Conservation (phyloP, 2,888 invertebrate genomes). For the Drosophila diplacantha region DNA sequence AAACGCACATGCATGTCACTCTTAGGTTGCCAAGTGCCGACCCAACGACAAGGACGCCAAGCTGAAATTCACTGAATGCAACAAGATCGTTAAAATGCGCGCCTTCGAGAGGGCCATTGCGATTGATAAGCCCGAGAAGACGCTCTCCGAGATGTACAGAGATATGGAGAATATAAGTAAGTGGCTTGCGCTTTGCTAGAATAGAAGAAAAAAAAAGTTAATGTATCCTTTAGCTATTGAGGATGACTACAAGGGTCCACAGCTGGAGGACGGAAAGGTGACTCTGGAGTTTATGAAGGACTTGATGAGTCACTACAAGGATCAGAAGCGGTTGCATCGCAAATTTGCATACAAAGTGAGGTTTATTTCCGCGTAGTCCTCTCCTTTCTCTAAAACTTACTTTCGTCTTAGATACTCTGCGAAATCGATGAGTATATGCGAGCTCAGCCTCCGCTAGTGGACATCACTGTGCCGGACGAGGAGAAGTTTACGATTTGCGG, state of each 20-base stretch:
- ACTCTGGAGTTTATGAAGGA: constrained; percentile 92
- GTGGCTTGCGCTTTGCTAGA: constrained; percentile 1
- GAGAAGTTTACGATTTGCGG: constrained; percentile 98
- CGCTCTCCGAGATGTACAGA: constrained; percentile 89
- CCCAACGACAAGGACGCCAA: constrained; percentile 97
- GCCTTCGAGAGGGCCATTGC: constrained; percentile 98
- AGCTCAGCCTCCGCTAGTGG: constrained; percentile 91
- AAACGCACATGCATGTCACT: constrained; percentile 14
- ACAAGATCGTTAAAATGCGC: constrained; percentile 94
- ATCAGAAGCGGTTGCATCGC: constrained; percentile 94
- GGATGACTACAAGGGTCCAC: constrained; percentile 95
- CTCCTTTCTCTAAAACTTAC: neutral
- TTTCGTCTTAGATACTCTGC: constrained; percentile 87
- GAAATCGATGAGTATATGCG: constrained; percentile 92
- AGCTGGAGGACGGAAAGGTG: constrained; percentile 90
- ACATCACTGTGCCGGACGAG: constrained; percentile 90
- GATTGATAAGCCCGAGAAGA: constrained; percentile 91
- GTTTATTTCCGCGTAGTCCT: rapidly evolving
- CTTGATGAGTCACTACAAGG: constrained; percentile 92
- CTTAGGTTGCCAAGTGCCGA: constrained; percentile 90
- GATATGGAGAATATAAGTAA: constrained; percentile 94
- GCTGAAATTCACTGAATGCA: constrained; percentile 94
- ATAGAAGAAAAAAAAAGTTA: neutral
- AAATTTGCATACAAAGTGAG: constrained; percentile 96
- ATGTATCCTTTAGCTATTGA: constrained; percentile 91